Evolutionary conservation across 53 echinoderm and acorn worm genomes (phyloP), one percentile per base, ranked within the genome.

Genomic region (Zoroaster sp.): DNA sequence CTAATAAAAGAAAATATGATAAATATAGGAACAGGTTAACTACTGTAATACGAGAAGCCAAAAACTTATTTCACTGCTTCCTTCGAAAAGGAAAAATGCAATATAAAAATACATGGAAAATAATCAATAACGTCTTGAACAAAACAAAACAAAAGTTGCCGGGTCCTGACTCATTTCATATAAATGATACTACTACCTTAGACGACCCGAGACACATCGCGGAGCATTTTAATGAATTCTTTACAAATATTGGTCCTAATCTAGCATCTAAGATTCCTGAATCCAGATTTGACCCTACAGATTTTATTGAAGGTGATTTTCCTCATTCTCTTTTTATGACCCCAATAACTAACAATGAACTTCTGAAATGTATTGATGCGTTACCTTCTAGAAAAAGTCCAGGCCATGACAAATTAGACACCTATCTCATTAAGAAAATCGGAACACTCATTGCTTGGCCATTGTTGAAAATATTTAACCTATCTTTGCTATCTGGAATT

Each of bases 211-310:
- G 36, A 42, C 74, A 18, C 18, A 74, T 74, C 42, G 74, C 74
- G 39, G 45, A 74, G 40, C 20, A 28, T 36, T 44, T 74, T 44
- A 74, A 44, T 6, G 5, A 44, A 15, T 74, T 74, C 5, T 74
- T 44, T 40, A 3, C 18, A 73, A 73, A 73, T 41, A 73, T 40
- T 13, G 39, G 73, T 39, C 73, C 40, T 11, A 20, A 74, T 40
- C 44, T 74, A 35, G 74, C 74, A 21, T 74, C 74, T 9, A 74
- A 74, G 44, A 74, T 44, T 36, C 74, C 74, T 35, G 39, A 43
- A 74, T 20, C 20, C 30, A n/a, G 45, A 13, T 32, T 46, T 37
- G 32, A 30, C 17, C 76, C 76, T 3, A 21, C 31, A 76, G 49
- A 76, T 76, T 76, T 7, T 76, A 47, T 34, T 31, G 47, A 36